phyloP scores from a whole-genome alignment of 2,113 vertebrate species.

The Petrocephalus microphthalmus region DNA sequence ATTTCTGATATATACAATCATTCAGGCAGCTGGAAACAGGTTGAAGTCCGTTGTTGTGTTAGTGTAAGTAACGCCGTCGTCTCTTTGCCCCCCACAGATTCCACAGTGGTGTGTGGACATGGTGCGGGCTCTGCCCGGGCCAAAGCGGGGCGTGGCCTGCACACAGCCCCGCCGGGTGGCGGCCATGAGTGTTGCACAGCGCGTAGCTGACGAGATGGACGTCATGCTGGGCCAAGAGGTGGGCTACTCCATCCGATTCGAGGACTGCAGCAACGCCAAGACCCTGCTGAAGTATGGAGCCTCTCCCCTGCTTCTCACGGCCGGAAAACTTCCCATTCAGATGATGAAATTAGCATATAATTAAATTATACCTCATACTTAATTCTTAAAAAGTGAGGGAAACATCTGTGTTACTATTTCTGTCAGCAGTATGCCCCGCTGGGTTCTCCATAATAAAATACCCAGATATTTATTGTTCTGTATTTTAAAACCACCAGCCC shows the following conservation, averaged over 20 bases:
- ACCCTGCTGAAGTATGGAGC: constrained; percentile 86
- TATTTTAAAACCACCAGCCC: background rate
- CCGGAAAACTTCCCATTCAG: background rate
- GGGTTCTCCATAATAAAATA: background rate
- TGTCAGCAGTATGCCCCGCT: background rate
- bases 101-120: constrained; percentile 96
- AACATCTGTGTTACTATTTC: background rate
- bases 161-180: constrained; percentile 90
- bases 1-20: background rate
- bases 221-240: constrained; percentile 95
- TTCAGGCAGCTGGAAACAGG: background rate
- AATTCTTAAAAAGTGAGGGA: background rate
- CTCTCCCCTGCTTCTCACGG: background rate
- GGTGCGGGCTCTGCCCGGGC: constrained; percentile 75
- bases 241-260: constrained; percentile 92
- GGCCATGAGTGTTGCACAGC: constrained; percentile 93
- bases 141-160: constrained; percentile 86
- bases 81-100: constrained; percentile 61
- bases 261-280: constrained; percentile 96
- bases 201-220: constrained; percentile 96
- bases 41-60: background rate
- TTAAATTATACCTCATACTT: background rate
- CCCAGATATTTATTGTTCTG: background rate
- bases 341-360: background rate
- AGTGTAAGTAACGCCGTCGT: background rate